Evolutionary conservation across 35 echinoderm and acorn worm genomes (phyloP).

Genomic region (Nesometra sesokonis): DNA sequence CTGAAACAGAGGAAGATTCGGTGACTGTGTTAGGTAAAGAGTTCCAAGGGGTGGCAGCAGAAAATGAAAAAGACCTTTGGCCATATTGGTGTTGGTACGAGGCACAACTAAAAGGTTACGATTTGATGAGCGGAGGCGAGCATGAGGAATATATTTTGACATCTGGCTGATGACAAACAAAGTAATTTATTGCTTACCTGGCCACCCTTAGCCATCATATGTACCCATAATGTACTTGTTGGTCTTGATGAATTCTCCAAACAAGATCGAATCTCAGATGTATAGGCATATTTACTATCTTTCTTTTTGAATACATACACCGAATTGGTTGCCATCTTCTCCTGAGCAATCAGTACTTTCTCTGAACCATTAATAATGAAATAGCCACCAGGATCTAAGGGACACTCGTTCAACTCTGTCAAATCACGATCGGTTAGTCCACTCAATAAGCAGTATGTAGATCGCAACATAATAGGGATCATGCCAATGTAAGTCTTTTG

Average conservation of each 20-base stretch:
- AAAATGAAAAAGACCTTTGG: too few species aligned
- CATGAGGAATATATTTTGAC: too few species aligned
- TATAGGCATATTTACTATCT: conserved; percentile 92
- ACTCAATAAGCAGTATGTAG: conserved; percentile 90
- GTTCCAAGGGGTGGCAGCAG: too few species aligned
- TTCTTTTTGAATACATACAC: conserved; percentile 95
- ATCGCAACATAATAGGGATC: conserved; percentile 98
- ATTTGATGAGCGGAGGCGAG: too few species aligned
- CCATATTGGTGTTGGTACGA: too few species aligned
- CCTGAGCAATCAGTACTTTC: conserved; percentile 95
- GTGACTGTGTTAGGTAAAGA: too few species aligned
- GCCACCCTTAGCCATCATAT: conserved; percentile 88
- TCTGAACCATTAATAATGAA: conserved; percentile 97
- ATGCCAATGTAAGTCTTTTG: conserved; percentile 96
- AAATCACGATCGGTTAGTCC: conserved; percentile 99
- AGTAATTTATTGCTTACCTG: conserved; percentile 38
- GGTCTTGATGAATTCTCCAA: conserved; percentile 94
- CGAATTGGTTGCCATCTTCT: conserved; percentile 96
- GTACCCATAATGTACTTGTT: conserved; percentile 95
- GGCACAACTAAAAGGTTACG: too few species aligned
- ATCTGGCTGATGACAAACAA: too few species aligned
- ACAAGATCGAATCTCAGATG: conserved; percentile 88
- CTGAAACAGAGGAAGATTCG: too few species aligned
- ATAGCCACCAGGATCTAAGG: conserved; percentile 90
- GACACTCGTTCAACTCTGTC: conserved; percentile 98